phyloP scores from a whole-genome alignment of 2,888 invertebrate species.

The Dorcus hopei region DNA sequence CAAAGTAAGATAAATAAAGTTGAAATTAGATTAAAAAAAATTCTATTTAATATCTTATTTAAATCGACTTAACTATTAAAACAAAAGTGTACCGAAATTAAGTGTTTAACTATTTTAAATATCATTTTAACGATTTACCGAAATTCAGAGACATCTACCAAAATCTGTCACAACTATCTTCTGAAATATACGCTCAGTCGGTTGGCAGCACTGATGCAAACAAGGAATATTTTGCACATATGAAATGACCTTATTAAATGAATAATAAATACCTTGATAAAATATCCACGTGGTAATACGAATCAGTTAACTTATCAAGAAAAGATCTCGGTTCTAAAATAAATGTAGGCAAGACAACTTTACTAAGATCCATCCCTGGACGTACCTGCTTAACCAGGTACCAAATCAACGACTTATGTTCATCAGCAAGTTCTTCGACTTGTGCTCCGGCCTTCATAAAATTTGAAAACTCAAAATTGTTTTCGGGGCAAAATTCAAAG shows the following conservation, averaged over 20 bases:
- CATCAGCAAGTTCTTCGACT: conserved; percentile 89
- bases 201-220: no score
- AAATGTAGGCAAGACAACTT: conserved; percentile 91
- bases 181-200: no score
- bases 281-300: conserved; percentile 91
- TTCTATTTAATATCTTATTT: no score
- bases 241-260: neutral
- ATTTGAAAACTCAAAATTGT: conserved; percentile 10
- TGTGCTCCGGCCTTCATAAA: conserved; percentile 69
- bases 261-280: conserved; percentile 66
- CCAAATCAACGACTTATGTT: conserved; percentile 94
- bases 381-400: conserved; percentile 91
- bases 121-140: no score
- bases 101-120: no score
- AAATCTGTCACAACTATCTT: no score
- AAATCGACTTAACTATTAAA: no score
- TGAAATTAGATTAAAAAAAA: no score
- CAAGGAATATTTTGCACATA: no score
- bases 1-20: no score
- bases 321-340: conserved; percentile 92
- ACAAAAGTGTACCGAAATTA: no score
- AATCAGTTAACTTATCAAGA: conserved; percentile 88
- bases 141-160: no score
- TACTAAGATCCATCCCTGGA: conserved; percentile 93
- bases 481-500: neutral